These are phyloP conservation scores for Drosophila cognata DNA, from an alignment of 2,888 invertebrate genomes.

Conservation along the genomic window DNA sequence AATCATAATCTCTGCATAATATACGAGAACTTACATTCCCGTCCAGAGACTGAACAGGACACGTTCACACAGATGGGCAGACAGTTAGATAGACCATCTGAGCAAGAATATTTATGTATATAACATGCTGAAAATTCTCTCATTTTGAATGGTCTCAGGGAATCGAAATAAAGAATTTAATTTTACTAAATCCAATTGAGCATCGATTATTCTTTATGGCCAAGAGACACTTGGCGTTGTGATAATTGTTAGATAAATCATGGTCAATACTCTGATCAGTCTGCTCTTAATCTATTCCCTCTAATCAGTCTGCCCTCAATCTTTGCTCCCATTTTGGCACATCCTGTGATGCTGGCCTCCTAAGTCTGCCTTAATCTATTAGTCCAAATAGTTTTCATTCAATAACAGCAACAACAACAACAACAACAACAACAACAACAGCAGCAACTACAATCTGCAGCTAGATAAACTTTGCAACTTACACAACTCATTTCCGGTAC, in stretches of 20 bases:
- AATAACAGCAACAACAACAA: slow-evolving; percentile 14
- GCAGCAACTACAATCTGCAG: slow-evolving; percentile 18
- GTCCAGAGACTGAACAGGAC: background rate
- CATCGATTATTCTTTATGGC: background rate
- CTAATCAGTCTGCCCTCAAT: slow-evolving; percentile 1
- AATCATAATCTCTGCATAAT: background rate
- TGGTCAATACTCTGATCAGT: background rate
- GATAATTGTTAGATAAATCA: background rate
- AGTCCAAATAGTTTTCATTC: slow-evolving; percentile 37
- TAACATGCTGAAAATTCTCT: background rate
- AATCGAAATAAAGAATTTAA: background rate
- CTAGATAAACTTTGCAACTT: slow-evolving; percentile 69
- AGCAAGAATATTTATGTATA: background rate
- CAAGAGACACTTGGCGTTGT: background rate
- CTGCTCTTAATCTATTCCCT: background rate
- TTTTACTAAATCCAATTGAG: background rate
- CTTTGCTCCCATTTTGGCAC: background rate
- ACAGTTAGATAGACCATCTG: background rate
- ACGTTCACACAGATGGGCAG: too few species aligned
- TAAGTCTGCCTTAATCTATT: slow-evolving; percentile 30
- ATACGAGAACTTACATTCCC: background rate
- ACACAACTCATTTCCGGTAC: slow-evolving; percentile 77
- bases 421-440: slow-evolving; percentile 1
- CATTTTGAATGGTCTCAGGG: too few species aligned
- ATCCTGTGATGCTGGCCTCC: background rate